A percentile compares a stretch with the other conserved stretches of the same genome.
These are phyloP conservation scores for Tychaedon coryphoeus DNA, from an alignment of 2,113 vertebrate genomes.

Conservation along the genomic window DNA sequence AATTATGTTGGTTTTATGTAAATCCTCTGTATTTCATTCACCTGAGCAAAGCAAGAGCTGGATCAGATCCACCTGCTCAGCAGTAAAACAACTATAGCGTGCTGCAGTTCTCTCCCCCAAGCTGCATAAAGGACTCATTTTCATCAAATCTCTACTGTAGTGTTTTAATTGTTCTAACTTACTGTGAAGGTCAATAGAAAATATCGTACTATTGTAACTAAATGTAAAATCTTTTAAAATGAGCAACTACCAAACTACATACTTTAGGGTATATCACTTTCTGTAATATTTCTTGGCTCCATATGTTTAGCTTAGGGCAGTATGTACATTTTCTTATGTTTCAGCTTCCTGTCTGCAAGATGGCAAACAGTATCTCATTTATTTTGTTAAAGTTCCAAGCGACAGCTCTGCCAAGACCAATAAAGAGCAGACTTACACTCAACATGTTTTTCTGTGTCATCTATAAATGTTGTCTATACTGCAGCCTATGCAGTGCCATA, in stretches of 20 bases:
- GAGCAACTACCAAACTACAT: not conserved
- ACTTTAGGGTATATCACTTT: not conserved
- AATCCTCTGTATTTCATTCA: not conserved
- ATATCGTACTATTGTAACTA: not conserved
- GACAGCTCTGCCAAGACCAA: conserved; percentile 15
- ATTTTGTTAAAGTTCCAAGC: conserved; percentile 50
- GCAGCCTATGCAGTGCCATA: not conserved
- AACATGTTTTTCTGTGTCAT: not conserved
- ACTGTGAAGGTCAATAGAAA: not conserved
- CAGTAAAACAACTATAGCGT: not conserved
- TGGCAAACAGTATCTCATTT: conserved; percentile 27
- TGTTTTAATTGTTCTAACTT: not conserved
- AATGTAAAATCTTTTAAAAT: not conserved
- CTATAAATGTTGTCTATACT: not conserved
- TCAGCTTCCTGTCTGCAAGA: conserved; percentile 45
- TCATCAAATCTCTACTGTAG: not conserved
- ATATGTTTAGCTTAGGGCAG: conserved; percentile 44
- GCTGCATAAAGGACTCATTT: not conserved
- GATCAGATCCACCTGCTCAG: not conserved
- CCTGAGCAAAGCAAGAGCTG: not conserved
- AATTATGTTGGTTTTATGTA: not conserved
- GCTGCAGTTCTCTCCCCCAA: not conserved
- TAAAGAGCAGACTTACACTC: not conserved
- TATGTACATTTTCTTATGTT: conserved; percentile 19
- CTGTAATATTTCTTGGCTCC: not conserved